Percentiles rank a stretch among this genome's conserved stretches.
Evolutionary conservation across 2,888 invertebrate genomes (phyloP).

Genomic region (Dynastes grantii): DNA sequence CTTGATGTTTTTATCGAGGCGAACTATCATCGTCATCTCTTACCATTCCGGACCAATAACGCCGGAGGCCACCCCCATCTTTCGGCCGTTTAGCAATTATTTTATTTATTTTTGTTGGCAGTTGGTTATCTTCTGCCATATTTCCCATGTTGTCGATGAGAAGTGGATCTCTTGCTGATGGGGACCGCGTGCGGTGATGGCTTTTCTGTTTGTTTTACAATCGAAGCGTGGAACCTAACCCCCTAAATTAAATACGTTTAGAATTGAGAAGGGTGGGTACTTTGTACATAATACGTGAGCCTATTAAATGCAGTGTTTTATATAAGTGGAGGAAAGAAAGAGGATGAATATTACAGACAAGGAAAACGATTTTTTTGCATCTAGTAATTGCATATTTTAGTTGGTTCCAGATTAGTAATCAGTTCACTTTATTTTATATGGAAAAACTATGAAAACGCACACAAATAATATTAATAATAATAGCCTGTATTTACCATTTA

Average conservation of each 20-base stretch:
- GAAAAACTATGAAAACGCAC: no score
- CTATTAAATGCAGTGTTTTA: neutral
- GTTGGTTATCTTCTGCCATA: constrained; percentile 58
- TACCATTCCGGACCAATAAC: constrained; percentile 35
- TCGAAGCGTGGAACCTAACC: constrained; percentile 32
- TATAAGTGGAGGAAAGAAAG: no score
- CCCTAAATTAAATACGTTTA: constrained; percentile 35
- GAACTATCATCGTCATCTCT: constrained; percentile 38
- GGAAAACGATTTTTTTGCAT: no score
- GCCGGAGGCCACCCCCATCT: constrained; percentile 59
- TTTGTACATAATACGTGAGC: neutral
- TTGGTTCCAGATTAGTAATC: no score
- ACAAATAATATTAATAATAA: no score
- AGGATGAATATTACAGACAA: no score
- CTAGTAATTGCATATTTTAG: no score
- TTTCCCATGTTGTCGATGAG: constrained; percentile 61
- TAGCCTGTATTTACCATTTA: no score
- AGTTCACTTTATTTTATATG: no score
- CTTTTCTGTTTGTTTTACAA: constrained; percentile 47
- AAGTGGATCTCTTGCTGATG: constrained; percentile 40
- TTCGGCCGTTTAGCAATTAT: constrained; percentile 61
- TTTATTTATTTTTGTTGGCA: constrained; percentile 66
- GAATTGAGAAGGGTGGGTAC: constrained; percentile 11
- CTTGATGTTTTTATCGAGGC: constrained; percentile 37
- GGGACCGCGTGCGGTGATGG: constrained; percentile 21